Conservation (phyloP, 1,140 invertebrate species). For the Formica exsecta region DNA sequence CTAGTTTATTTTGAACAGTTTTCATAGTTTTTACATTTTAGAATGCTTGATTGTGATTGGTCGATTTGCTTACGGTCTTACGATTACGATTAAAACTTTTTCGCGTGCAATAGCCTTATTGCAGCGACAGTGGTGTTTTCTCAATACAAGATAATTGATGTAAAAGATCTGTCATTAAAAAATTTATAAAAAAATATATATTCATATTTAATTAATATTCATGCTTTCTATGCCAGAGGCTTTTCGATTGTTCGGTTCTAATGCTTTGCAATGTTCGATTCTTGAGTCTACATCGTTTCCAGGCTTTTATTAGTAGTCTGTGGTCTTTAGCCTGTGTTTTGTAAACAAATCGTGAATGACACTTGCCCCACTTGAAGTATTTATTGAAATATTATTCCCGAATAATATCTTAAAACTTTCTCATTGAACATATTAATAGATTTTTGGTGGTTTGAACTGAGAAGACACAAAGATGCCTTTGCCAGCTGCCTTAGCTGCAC, state of each 20-base stretch:
- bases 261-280: not conserved
- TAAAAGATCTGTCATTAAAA: no score
- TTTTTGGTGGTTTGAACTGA: conserved; percentile 5
- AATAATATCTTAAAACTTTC: not conserved
- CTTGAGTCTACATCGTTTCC: no score
- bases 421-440: not conserved
- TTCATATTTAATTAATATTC: not conserved
- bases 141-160: no score
- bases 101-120: no score
- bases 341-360: not conserved
- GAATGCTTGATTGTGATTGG: no score
- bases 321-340: not conserved
- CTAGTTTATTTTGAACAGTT: no score
- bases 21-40: no score
- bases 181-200: no score
- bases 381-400: not conserved
- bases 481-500: conserved; percentile 93
- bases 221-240: not conserved
- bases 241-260: not conserved
- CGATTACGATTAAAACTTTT: no score
- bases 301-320: no score
- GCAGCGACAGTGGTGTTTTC: not conserved
- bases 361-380: no score
- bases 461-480: conserved; percentile 90
- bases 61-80: no score